Base-by-base conservation (phyloP, 92 coral and sea anemone species). In the Palythoa grandiflora region DNA sequence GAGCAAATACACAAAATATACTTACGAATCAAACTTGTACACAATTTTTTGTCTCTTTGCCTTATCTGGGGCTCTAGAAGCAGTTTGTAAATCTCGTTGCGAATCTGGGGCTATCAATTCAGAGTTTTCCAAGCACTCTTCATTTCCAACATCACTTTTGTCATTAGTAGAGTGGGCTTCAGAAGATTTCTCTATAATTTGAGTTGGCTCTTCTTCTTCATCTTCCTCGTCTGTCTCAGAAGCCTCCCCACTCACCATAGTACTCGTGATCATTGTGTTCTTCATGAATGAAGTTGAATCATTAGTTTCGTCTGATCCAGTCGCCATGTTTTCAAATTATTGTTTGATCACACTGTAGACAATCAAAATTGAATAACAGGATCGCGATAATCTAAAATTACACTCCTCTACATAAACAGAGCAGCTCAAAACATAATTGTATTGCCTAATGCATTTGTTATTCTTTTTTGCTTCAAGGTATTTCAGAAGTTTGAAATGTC, bases 191-290 rank as follows among this genome's bases (percentile, higher is more conserved):
- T 87, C 93, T 87, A 83, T 83, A 20, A 83, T 14, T 50, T 19
- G 37, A 60, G 66, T 70, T 11, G 68, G 52, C 1, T 77, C 88
- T 16, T 89, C 94, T 15, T 84, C 96, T 3, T 93, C 98, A 51
- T 95, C 98, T 72, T 95, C 98, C 8, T 95, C 98, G 71, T 95
- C 98, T 79, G 98, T 95, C 84, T 95, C 98, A 17, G 98, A 95
- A 55, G 98, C 98, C 88, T 95, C 98, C 15, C 98, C 98, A 38
- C 96, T 94, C 54, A 95, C 98, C 98, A 95, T 95, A 2, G 98
- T 95, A 77, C 96, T 93, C 66, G 90, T 88, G 38, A 95, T 89
- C 98, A 93, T 93, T 0, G 96, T 95, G 84, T 95, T 95, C 21
- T 91, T 90, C 96, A 95, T 95, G 75, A 95, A 95, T 13, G 98